Evolutionary conservation across 2,888 invertebrate species (phyloP).

Genomic region (Chrysolina americana): DNA sequence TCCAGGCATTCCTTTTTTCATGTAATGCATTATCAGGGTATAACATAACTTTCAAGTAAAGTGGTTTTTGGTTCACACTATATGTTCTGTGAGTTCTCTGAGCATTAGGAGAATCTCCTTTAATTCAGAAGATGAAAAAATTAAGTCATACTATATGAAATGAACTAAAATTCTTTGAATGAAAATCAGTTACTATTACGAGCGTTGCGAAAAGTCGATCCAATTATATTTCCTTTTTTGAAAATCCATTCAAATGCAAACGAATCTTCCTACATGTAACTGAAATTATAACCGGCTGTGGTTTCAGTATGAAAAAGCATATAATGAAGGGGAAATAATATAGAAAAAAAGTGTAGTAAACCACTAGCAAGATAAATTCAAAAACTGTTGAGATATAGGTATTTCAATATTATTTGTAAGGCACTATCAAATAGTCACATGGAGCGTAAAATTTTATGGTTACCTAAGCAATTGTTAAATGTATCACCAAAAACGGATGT

Average conservation of each 20-base stretch:
- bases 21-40: no score
- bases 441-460: constrained; percentile 3
- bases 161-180: no score
- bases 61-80: no score
- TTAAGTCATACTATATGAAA: no score
- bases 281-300: constrained; percentile 4
- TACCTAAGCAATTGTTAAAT: constrained; percentile 14
- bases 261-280: background rate
- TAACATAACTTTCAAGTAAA: no score
- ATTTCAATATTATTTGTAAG: background rate
- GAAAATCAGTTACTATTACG: no score
- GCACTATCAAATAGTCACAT: background rate
- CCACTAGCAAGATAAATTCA: constrained; percentile 6
- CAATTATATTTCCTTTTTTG: background rate
- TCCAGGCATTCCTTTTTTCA: no score
- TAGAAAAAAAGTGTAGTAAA: background rate
- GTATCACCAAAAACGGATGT: constrained; percentile 6
- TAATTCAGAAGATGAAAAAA: no score
- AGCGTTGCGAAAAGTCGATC: no score
- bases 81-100: no score
- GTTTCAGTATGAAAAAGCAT: background rate
- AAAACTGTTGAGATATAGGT: background rate
- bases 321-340: background rate
- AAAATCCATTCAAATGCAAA: background rate
- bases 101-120: no score